phyloP scores from a whole-genome alignment of 2,888 invertebrate genomes.

The Camponotus fellah region DNA sequence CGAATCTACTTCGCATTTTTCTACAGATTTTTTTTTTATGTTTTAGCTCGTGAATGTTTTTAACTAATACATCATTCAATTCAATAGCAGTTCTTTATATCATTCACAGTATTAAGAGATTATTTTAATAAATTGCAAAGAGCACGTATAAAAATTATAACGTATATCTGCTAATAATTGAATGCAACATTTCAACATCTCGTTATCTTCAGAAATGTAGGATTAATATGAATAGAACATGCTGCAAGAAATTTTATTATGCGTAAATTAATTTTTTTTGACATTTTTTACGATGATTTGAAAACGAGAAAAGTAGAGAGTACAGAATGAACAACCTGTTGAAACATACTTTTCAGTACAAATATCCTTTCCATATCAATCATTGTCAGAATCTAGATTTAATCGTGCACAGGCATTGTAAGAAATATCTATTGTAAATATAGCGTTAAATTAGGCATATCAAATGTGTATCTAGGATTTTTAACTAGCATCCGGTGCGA shows the following conservation, averaged over 20 bases:
- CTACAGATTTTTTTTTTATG: not conserved
- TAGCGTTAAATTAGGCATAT: not conserved
- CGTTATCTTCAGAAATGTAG: not conserved
- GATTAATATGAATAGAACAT: not conserved
- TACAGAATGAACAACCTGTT: conserved; percentile 40
- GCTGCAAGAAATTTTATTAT: not conserved
- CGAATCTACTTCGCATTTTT: not conserved
- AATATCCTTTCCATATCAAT: not conserved
- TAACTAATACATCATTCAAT: not conserved
- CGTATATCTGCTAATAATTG: not conserved
- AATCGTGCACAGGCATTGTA: not conserved
- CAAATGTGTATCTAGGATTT: not conserved
- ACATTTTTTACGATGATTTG: conserved; percentile 16
- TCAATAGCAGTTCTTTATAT: not conserved
- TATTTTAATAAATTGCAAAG: not conserved
- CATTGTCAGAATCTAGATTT: conserved; percentile 23
- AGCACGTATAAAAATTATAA: not conserved
- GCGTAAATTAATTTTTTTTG: not conserved
- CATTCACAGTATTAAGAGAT: not conserved
- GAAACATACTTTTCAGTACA: conserved; percentile 27
- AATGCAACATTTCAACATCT: not conserved
- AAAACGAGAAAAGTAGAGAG: conserved; percentile 2
- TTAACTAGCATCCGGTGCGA: not conserved
- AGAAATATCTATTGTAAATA: not conserved
- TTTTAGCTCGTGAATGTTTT: not conserved